Conservation (phyloP, 1,140 invertebrate genomes). For the Caerostris extrusa region DNA sequence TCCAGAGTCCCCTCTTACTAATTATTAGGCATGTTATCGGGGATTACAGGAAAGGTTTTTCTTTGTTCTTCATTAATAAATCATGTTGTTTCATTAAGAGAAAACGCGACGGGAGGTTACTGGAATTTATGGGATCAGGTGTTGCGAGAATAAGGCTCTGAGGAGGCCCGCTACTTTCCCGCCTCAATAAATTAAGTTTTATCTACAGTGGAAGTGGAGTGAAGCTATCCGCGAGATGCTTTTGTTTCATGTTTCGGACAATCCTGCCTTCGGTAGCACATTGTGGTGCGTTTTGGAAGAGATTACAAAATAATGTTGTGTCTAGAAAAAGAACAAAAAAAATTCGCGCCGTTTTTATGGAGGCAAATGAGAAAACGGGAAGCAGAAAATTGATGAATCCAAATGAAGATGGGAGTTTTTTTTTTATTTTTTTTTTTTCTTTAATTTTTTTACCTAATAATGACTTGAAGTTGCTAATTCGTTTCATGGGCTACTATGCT, state of each 20-base stretch:
- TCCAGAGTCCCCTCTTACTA: neutral
- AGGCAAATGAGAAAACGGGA: no score
- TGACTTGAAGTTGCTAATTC: no score
- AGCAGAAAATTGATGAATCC: no score
- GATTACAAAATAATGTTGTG: no score
- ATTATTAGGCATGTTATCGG: constrained; percentile 57
- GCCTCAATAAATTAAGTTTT: constrained; percentile 27
- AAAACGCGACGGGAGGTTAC: neutral
- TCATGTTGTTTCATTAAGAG: constrained; percentile 43
- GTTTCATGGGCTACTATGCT: no score
- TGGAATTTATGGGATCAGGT: constrained; percentile 22
- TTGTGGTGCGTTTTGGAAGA: no score
- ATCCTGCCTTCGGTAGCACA: neutral
- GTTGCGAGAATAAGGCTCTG: neutral
- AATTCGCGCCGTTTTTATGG: no score
- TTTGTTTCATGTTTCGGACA: neutral
- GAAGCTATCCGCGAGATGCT: neutral
- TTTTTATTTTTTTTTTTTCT: no score
- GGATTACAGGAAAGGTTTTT: constrained; percentile 25
- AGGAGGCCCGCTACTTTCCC: neutral
- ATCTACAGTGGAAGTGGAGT: neutral
- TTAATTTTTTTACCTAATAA: no score
- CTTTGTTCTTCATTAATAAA: constrained; percentile 17
- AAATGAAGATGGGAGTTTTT: no score
- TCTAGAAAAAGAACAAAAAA: no score